A percentile compares a stretch with the other conserved stretches of the same genome.
Evolutionary conservation across 2,113 vertebrate species (phyloP).

Genomic region (Cyanoramphus novaezelandiae): DNA sequence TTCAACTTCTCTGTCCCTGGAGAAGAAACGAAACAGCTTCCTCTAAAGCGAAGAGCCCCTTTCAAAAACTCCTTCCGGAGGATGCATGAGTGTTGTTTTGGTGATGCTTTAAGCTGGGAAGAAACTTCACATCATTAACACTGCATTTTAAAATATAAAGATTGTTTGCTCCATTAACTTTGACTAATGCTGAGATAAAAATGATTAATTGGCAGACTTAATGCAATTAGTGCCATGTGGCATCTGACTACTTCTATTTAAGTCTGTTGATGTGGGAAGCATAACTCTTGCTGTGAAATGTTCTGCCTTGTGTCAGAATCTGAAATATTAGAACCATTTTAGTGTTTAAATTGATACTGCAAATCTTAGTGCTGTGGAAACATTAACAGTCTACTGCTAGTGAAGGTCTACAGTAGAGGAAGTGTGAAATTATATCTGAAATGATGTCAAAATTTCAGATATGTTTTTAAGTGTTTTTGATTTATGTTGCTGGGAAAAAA

Average conservation of each 20-base stretch:
- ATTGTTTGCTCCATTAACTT: conserved; percentile 36
- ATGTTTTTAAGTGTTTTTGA: not conserved
- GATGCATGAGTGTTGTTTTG: not conserved
- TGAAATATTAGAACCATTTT: conserved; percentile 5
- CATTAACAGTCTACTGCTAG: not conserved
- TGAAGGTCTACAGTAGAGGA: not conserved
- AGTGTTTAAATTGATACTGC: not conserved
- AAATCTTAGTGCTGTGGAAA: not conserved
- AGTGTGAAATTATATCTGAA: not conserved
- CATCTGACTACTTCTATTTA: conserved; percentile 1
- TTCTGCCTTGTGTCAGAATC: conserved; percentile 13
- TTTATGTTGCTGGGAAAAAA: not conserved
- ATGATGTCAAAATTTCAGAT: not conserved
- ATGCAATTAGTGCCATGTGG: conserved; percentile 8
- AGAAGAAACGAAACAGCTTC: not conserved
- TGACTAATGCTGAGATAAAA: conserved; percentile 35
- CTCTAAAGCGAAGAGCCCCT: not conserved
- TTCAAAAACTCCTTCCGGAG: not conserved
- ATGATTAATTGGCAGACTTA: conserved; percentile 22
- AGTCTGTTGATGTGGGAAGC: not conserved
- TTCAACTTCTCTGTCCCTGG: not conserved
- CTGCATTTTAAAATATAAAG: not conserved
- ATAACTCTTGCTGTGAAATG: not conserved
- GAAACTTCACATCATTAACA: not conserved
- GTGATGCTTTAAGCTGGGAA: not conserved